phyloP scores from a whole-genome alignment of 2,797 vertebrate genomes.

The Pempheris klunzingeri region DNA sequence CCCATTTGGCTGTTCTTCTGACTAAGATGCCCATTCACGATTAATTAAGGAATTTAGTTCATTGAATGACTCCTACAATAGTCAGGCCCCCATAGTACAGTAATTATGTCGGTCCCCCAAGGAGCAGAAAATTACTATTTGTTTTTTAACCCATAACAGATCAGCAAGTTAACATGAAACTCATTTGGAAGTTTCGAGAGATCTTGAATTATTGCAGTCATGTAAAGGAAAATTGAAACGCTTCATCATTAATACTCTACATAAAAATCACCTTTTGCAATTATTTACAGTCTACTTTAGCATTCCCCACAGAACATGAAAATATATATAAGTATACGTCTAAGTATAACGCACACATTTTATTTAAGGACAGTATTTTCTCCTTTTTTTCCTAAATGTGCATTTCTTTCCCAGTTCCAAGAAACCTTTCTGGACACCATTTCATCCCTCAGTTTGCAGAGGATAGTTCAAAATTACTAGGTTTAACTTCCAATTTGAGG shows the following conservation, averaged over 20 bases:
- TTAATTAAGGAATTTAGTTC: constrained; percentile 55
- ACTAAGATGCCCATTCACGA: constrained; percentile 49
- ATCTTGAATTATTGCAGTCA: constrained; percentile 7
- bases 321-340: too few relatives aligned
- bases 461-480: neutral
- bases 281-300: neutral
- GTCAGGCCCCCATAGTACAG: constrained; percentile 33
- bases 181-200: constrained; percentile 4
- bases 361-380: neutral
- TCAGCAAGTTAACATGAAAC: constrained; percentile 7
- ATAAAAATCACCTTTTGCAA: neutral
- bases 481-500: neutral
- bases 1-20: constrained; percentile 36
- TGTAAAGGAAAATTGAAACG: constrained; percentile 13
- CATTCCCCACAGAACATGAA: neutral
- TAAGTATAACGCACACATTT: neutral
- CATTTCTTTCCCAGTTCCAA: neutral
- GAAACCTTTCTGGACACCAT: neutral
- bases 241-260: neutral
- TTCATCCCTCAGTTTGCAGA: neutral
- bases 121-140: constrained; percentile 44
- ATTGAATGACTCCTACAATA: constrained; percentile 30
- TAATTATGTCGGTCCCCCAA: constrained; percentile 51
- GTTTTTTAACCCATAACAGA: constrained; percentile 7
- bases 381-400: neutral